Evolutionary conservation across 2,797 vertebrate species (phyloP).

Genomic region (Gallirallus australis): DNA sequence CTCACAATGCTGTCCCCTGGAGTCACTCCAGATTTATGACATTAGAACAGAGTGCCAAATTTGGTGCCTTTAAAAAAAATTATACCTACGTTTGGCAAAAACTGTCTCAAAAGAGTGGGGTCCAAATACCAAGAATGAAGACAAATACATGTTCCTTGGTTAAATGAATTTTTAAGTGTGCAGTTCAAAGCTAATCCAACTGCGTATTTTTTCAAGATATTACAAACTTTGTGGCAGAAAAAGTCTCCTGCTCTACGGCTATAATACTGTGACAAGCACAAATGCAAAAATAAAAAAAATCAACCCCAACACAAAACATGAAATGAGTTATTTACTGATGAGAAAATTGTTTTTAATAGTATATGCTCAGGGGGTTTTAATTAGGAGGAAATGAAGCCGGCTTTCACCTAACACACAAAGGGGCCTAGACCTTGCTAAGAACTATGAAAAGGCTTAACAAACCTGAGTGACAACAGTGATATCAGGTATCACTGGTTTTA

Average conservation of each 20-base stretch:
- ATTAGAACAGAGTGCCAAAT: slow-evolving; percentile 7
- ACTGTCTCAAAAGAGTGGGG: background rate
- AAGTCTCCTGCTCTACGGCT: background rate
- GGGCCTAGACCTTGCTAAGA: background rate
- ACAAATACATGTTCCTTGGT: background rate
- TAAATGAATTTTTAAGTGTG: background rate
- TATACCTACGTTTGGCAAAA: background rate
- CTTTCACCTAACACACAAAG: slow-evolving; percentile 2
- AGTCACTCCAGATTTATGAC: slow-evolving; percentile 38
- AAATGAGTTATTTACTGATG: background rate
- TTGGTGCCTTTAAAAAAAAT: slow-evolving; percentile 17
- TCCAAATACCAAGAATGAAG: background rate
- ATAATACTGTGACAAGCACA: background rate
- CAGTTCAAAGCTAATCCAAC: background rate
- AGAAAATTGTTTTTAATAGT: background rate
- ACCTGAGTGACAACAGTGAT: background rate
- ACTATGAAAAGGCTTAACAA: background rate
- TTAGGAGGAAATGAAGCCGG: background rate
- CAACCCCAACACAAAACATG: background rate
- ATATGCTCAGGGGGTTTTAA: background rate
- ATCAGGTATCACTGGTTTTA: background rate
- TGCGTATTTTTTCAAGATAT: background rate
- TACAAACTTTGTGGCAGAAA: background rate
- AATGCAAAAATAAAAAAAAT: background rate
- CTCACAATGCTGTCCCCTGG: slow-evolving; percentile 50